Base-by-base conservation (phyloP, 64 coral and sea anemone species). In the Montipora foliosa region DNA sequence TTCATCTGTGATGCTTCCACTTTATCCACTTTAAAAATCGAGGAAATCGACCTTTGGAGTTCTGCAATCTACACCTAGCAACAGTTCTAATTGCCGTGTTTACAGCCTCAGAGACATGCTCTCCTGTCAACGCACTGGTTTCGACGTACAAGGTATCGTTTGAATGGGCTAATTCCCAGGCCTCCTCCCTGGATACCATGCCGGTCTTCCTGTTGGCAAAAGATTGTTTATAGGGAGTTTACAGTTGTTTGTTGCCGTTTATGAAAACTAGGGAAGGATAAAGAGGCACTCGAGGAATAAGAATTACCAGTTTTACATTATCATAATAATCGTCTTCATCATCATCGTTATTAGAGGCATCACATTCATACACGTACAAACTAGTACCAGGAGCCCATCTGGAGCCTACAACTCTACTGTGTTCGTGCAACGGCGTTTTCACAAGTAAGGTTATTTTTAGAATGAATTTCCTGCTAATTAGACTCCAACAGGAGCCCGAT, bases 71-170 rank as follows among this genome's bases (percentile, higher is more conserved):
- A 3, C 19, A 46, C 15, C 71, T 7, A 71, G 82, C 82, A 21
- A 86, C 82, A 17, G 49, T 71, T 49, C 66, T 49, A 19, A 86
- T 69, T 2, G 82, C 82, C 13, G 44, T 86, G 29, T 86, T 45
- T 17, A 86, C 46, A 21, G 66, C 82, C 0, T 72, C 82, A 10
- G 14, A 49, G 8, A 86, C 15, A 12, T 72, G 44, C 7, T 86
- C 82, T 71, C 82, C 62, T 49, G 62, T 86, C 50, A 50, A 7
- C 4, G 82, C 44, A 49, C 82, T 86, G 62, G 47, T 86, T 64
- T 86, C 82, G 46, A 86, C 29, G 17, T 86, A 86, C 5, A 64
- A 53, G 9, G 82, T 86, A 13, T 19, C 44, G 49, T 71, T 29
- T 21, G 19, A 22, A 14, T 86, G 45, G 47, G 82, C 82, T 71